Evolutionary conservation across 1,140 invertebrate genomes (phyloP).

Genomic region (Magallana ariakensis): DNA sequence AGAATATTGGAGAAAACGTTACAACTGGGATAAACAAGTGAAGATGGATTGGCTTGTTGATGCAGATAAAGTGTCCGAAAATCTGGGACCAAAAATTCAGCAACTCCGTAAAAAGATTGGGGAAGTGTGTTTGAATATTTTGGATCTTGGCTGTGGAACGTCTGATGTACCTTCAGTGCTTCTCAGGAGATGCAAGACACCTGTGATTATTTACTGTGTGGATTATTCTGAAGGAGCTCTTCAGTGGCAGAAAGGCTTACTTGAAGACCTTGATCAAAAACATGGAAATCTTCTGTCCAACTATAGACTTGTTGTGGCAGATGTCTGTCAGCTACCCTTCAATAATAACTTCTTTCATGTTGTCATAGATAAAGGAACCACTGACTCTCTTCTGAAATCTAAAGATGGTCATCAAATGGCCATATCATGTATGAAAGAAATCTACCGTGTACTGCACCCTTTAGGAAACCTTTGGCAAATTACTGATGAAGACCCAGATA

Average conservation of each 20-base stretch:
- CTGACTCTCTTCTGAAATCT: constrained; percentile 70
- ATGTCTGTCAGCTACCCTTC: constrained; percentile 64
- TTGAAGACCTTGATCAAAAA: not conserved
- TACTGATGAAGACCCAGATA: constrained; percentile 73
- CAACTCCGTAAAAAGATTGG: not conserved
- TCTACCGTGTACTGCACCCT: constrained; percentile 51
- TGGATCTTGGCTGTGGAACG: constrained; percentile 61
- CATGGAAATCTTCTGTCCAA: constrained; percentile 35
- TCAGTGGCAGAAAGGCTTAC: constrained; percentile 42
- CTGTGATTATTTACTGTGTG: constrained; percentile 53
- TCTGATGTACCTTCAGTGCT: constrained; percentile 50
- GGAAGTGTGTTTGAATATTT: constrained; percentile 40
- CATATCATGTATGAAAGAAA: constrained; percentile 57
- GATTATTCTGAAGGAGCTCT: constrained; percentile 57
- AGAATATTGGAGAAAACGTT: constrained; percentile 48
- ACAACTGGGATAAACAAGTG: not conserved
- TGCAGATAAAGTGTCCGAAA: constrained; percentile 42
- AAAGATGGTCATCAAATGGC: constrained; percentile 50
- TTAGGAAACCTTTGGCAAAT: constrained; percentile 66
- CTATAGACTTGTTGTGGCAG: constrained; percentile 47
- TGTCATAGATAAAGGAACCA: constrained; percentile 70
- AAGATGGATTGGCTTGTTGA: constrained; percentile 57
- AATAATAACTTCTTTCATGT: constrained; percentile 58
- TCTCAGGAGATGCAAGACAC: constrained; percentile 34
- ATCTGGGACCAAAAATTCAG: constrained; percentile 14